Conservation (phyloP, 2,888 invertebrate genomes). For the Nebria brevicollis region DNA sequence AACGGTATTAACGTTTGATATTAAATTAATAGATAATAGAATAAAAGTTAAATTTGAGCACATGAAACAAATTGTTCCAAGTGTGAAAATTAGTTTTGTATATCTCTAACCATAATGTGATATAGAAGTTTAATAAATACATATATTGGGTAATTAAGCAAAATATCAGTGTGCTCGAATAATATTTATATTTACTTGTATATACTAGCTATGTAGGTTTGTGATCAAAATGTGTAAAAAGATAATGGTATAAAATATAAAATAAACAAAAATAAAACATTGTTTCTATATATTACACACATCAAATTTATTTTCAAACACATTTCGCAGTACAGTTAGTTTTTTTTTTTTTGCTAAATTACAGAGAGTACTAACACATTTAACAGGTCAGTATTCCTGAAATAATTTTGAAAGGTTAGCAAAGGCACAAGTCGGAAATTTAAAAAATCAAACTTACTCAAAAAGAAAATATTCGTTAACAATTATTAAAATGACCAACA, state of each 20-base stretch:
- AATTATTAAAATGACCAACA: background rate
- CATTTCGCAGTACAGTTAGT: constrained; percentile 44
- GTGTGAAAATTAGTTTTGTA: too few relatives aligned
- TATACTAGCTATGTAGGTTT: too few relatives aligned
- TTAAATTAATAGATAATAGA: too few relatives aligned
- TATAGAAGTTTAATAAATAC: background rate
- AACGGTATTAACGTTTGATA: too few relatives aligned
- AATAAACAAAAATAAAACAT: constrained; percentile 39
- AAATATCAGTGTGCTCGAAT: background rate
- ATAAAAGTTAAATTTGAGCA: too few relatives aligned
- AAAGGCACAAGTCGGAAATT: constrained; percentile 50
- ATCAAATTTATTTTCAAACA: constrained; percentile 56
- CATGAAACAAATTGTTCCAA: too few relatives aligned
- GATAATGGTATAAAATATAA: background rate
- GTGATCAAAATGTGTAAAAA: background rate
- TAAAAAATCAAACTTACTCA: constrained; percentile 22
- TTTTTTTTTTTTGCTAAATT: constrained; percentile 20
- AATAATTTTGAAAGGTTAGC: constrained; percentile 47
- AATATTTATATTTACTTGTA: too few relatives aligned
- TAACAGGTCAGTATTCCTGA: constrained; percentile 43
- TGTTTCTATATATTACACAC: constrained; percentile 53
- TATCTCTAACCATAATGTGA: too few relatives aligned
- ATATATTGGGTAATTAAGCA: background rate
- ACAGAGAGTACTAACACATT: constrained; percentile 42
- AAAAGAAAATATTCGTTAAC: constrained; percentile 11